Conservation (phyloP, 2,888 invertebrate species). For the Meteorus colon region DNA sequence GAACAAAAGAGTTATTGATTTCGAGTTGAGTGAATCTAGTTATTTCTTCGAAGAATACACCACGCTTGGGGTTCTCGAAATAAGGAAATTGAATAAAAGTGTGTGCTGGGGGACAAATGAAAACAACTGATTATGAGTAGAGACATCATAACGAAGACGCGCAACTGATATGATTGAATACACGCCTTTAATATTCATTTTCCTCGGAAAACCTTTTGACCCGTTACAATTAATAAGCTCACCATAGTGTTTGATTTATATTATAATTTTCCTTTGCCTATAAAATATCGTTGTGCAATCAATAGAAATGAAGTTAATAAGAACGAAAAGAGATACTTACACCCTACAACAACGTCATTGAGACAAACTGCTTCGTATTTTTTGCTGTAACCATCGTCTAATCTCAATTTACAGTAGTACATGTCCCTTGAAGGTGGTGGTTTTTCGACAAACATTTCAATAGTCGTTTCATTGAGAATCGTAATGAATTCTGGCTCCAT, state of each 20-base stretch:
- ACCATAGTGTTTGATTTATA: background rate
- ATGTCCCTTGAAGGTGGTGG: constrained; percentile 75
- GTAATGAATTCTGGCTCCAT: constrained; percentile 74
- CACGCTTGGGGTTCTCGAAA: background rate
- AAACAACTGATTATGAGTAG: constrained; percentile 3
- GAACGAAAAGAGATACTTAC: constrained; percentile 71
- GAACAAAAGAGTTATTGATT: background rate
- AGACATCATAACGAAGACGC: background rate
- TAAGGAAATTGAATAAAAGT: background rate
- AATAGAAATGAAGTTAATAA: constrained; percentile 52
- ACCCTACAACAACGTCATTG: constrained; percentile 76
- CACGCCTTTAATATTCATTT: background rate
- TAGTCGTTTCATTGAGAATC: constrained; percentile 79
- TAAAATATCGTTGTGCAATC: background rate
- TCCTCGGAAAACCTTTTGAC: constrained; percentile 2
- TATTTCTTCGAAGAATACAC: background rate
- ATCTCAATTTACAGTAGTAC: constrained; percentile 76
- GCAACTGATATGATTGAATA: background rate
- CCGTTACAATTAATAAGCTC: background rate
- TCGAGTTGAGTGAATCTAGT: constrained; percentile 13
- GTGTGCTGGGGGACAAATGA: background rate
- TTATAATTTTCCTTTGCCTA: background rate
- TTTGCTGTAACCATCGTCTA: constrained; percentile 60
- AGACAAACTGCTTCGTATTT: constrained; percentile 73
- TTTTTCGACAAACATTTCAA: constrained; percentile 76